Conservation (phyloP, 1,140 invertebrate species). For the Eufriesea mexicana region DNA sequence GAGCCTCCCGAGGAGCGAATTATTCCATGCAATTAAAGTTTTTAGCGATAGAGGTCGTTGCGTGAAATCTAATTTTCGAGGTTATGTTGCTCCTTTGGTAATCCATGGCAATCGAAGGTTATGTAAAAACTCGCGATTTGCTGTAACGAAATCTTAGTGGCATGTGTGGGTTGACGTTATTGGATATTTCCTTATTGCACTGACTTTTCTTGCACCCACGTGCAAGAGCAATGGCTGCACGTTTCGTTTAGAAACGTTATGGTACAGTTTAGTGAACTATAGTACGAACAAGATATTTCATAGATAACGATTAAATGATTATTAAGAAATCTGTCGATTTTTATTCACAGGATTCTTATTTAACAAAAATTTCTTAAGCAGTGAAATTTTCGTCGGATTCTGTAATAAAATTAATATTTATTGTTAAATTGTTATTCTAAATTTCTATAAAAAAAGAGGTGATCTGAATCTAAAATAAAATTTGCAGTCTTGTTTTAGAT, state of each 20-base stretch:
- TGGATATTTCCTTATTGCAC: slow-evolving; percentile 18
- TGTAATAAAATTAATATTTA: too few relatives aligned
- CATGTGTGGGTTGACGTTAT: neutral
- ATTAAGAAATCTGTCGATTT: neutral
- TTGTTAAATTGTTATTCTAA: too few relatives aligned
- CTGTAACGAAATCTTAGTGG: neutral
- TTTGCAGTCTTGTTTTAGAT: neutral
- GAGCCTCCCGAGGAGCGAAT: too few relatives aligned
- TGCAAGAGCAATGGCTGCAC: neutral
- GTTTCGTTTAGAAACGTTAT: neutral
- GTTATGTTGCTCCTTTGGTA: too few relatives aligned
- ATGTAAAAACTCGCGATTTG: neutral
- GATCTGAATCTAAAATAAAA: too few relatives aligned
- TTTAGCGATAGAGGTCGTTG: neutral
- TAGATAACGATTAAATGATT: neutral
- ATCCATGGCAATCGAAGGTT: too few relatives aligned
- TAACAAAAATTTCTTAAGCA: too few relatives aligned
- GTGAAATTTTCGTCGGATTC: too few relatives aligned
- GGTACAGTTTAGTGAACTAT: neutral
- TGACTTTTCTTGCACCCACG: slow-evolving; percentile 10
- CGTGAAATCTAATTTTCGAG: neutral
- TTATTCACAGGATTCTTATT: too few relatives aligned
- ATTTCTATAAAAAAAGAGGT: too few relatives aligned
- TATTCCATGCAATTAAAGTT: neutral
- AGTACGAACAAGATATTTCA: neutral